phyloP scores from a whole-genome alignment of 2,797 vertebrate genomes.

The Rhinophrynus dorsalis region DNA sequence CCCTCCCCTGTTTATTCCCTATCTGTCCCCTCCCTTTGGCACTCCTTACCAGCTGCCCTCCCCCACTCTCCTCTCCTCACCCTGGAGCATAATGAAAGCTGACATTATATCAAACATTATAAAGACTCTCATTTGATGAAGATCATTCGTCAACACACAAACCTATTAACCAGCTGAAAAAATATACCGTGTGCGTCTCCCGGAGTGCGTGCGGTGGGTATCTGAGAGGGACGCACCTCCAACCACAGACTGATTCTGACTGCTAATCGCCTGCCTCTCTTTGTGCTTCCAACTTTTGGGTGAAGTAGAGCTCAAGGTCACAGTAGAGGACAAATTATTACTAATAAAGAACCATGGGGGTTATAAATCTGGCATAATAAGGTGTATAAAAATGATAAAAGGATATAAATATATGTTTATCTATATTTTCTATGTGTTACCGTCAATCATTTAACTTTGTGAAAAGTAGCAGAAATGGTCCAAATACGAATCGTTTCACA shows the following conservation, averaged over 20 bases:
- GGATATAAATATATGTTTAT: too few relatives aligned
- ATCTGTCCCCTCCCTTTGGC: background rate
- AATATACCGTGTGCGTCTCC: conserved; percentile 57
- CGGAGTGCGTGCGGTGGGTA: conserved; percentile 65
- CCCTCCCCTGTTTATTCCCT: background rate
- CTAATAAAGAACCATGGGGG: too few relatives aligned
- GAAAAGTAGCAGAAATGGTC: too few relatives aligned
- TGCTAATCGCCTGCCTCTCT: conserved; percentile 69
- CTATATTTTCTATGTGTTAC: too few relatives aligned
- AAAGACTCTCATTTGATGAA: conserved; percentile 90
- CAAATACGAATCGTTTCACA: too few relatives aligned
- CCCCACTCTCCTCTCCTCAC: conserved; percentile 11
- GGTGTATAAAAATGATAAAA: too few relatives aligned
- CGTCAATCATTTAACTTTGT: too few relatives aligned
- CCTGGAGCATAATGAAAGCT: conserved; percentile 84
- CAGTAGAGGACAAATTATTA: conserved; percentile 58
- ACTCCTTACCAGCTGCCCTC: background rate
- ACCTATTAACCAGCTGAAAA: conserved; percentile 74
- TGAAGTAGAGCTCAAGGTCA: conserved; percentile 68
- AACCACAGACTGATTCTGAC: conserved; percentile 51
- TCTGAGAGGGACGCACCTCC: conserved; percentile 63
- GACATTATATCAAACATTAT: conserved; percentile 98
- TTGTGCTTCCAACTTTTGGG: conserved; percentile 64
- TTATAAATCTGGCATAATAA: too few relatives aligned
- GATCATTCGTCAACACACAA: conserved; percentile 89